A percentile compares a stretch with the other conserved stretches of the same genome.
These are phyloP conservation scores for Paramormyrops hopkinsi DNA, from an alignment of 2,797 vertebrate species.

Conservation along the genomic window DNA sequence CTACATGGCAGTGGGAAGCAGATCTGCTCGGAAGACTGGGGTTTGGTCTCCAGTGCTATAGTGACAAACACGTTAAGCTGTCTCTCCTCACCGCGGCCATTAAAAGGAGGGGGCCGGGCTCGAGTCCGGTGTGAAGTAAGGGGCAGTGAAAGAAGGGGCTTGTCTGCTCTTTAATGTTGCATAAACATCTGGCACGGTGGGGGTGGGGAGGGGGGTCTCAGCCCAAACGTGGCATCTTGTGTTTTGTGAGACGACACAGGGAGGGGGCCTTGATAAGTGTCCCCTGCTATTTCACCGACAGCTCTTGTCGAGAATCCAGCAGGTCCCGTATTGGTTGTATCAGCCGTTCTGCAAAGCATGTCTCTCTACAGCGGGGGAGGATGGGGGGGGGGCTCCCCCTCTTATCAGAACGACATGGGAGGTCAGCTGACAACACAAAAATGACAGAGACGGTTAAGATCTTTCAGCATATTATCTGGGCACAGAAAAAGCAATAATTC, in stretches of 20 bases:
- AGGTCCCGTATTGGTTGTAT: slow-evolving; percentile 58
- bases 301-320: slow-evolving; percentile 61
- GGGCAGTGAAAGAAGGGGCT: not conserved
- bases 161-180: not conserved
- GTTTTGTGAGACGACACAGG: slow-evolving; percentile 51
- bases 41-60: not conserved
- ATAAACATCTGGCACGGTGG: not conserved
- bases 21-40: not conserved
- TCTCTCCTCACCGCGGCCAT: not conserved
- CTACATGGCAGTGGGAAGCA: not conserved
- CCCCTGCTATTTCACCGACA: slow-evolving; percentile 53
- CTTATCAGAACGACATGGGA: not conserved
- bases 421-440: not conserved
- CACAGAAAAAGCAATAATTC: not conserved
- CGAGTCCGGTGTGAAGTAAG: not conserved
- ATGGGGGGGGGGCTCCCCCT: not conserved
- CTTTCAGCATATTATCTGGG: not conserved
- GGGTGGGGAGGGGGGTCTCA: not conserved
- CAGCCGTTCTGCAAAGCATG: slow-evolving; percentile 27
- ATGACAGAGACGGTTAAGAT: not conserved
- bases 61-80: not conserved
- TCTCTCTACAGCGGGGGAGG: not conserved
- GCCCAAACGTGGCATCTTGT: slow-evolving; percentile 31
- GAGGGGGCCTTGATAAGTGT: slow-evolving; percentile 58
- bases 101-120: not conserved